Evolutionary conservation across 2,113 vertebrate genomes (phyloP).

Genomic region (Plecotus auritus): DNA sequence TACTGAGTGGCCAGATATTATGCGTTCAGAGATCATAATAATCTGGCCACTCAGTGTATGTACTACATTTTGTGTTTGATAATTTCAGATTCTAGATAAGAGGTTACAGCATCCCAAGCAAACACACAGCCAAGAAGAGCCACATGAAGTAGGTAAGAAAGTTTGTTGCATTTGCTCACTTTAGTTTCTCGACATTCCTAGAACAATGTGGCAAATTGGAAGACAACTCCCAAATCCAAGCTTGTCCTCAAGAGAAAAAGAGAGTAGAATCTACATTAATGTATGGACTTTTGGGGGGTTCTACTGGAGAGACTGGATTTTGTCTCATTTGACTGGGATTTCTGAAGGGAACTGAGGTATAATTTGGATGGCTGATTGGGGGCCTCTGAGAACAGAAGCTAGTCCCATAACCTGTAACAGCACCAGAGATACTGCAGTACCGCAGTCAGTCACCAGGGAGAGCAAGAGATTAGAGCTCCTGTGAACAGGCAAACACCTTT

Average conservation of each 20-base stretch:
- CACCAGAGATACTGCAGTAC: neutral
- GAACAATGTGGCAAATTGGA: neutral
- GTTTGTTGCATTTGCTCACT: neutral
- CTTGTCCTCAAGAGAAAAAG: neutral
- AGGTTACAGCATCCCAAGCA: neutral
- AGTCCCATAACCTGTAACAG: neutral
- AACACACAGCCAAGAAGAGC: neutral
- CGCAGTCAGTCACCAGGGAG: neutral
- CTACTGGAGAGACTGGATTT: neutral
- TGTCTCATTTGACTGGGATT: neutral
- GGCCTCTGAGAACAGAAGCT: neutral
- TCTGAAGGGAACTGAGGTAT: neutral
- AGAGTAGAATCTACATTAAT: neutral
- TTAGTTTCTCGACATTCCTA: neutral
- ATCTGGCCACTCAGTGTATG: too few species aligned
- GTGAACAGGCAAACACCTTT: neutral
- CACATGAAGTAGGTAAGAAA: neutral
- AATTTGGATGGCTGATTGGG: neutral
- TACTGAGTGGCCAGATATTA: too few species aligned
- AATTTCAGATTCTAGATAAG: neutral
- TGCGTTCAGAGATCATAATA: too few species aligned
- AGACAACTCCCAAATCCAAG: neutral
- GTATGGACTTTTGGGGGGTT: neutral
- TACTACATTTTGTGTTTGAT: neutral
- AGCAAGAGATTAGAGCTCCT: neutral